Evolutionary conservation across 2,113 vertebrate species (phyloP).

Genomic region (Tychaedon coryphoeus): DNA sequence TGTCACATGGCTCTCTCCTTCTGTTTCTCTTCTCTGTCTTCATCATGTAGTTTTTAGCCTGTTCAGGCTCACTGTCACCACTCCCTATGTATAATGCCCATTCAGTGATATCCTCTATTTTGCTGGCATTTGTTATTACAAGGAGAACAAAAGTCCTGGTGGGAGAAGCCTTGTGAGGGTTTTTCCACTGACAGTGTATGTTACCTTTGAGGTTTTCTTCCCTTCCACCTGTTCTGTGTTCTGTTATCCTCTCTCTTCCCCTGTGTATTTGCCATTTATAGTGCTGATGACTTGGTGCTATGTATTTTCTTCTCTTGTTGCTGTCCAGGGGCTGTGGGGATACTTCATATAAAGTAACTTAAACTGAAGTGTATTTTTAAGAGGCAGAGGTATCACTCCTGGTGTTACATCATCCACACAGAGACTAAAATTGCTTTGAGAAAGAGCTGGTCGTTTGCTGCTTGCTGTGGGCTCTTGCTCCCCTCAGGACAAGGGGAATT

Average conservation of each 20-base stretch:
- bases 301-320: neutral
- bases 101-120: neutral
- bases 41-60: neutral
- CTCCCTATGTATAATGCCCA: rapidly evolving
- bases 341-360: neutral
- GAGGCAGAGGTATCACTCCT: neutral
- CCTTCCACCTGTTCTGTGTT: neutral
- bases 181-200: neutral
- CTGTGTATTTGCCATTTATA: neutral
- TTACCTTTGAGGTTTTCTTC: neutral
- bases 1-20: neutral
- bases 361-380: neutral
- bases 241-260: neutral
- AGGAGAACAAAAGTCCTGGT: neutral
- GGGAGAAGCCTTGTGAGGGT: neutral
- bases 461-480: neutral
- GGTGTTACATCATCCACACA: neutral
- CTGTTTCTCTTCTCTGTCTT: neutral
- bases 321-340: neutral
- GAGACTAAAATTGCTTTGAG: neutral
- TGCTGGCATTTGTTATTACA: neutral
- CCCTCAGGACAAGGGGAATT: neutral
- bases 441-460: neutral
- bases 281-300: neutral
- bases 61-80: neutral